A percentile compares a stretch with the other conserved stretches of the same genome.
Conservation (phyloP, 2,113 vertebrate genomes). For the Xiphorhynchus elegans region DNA sequence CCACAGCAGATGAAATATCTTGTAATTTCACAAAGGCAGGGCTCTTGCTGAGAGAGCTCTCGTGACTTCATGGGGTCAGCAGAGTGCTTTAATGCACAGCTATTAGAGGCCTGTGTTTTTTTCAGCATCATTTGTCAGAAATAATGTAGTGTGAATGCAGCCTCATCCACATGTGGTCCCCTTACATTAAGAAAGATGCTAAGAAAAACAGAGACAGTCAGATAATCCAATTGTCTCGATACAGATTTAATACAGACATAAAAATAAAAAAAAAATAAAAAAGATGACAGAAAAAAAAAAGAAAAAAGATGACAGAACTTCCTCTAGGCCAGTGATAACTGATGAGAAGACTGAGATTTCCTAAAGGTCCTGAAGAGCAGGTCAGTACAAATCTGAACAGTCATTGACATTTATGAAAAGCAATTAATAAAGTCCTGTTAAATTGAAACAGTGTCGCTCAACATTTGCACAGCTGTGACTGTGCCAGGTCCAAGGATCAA, state of each 20-base stretch:
- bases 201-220: not conserved
- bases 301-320: not conserved
- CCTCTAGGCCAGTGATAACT: not conserved
- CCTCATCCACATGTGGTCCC: not conserved
- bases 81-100: not conserved
- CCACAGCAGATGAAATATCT: not conserved
- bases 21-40: not conserved
- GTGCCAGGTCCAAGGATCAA: not conserved
- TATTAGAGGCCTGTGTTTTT: not conserved
- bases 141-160: constrained; percentile 5
- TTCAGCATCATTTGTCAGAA: constrained; percentile 29
- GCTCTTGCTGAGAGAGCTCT: not conserved
- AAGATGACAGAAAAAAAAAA: not conserved
- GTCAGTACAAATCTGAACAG: not conserved
- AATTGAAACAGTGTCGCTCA: not conserved
- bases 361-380: not conserved
- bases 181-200: not conserved
- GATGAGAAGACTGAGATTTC: constrained; percentile 2
- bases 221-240: not conserved
- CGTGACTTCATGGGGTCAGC: not conserved
- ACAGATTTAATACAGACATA: not conserved
- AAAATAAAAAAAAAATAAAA: not conserved
- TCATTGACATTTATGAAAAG: not conserved
- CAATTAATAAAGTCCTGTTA: not conserved
- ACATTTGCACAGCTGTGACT: not conserved